phyloP scores from a whole-genome alignment of 2,797 vertebrate genomes.

The Acomys russatus region DNA sequence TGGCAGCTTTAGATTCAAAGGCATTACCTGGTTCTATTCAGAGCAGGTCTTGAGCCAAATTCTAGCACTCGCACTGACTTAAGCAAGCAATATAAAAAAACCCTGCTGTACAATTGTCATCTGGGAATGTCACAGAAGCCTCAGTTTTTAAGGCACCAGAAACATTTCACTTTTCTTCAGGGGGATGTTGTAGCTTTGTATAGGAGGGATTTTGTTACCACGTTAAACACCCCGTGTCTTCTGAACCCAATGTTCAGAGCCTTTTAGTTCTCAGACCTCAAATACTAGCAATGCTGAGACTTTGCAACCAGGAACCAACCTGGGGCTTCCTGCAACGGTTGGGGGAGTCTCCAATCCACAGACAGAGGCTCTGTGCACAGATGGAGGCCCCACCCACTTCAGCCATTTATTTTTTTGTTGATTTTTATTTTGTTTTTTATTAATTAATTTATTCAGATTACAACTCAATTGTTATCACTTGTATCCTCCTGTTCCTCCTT shows the following conservation, averaged over 20 bases:
- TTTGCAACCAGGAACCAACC: not conserved
- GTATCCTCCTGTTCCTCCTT: too few species aligned
- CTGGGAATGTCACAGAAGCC: not conserved
- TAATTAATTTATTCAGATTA: too few species aligned
- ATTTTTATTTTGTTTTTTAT: too few species aligned
- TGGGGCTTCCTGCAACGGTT: not conserved
- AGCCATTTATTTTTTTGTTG: not conserved
- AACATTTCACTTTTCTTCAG: not conserved
- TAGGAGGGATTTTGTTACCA: not conserved
- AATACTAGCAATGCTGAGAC: not conserved
- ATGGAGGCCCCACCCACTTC: not conserved
- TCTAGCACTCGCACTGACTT: not conserved
- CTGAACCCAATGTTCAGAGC: not conserved
- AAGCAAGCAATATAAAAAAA: constrained; percentile 1
- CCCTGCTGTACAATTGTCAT: not conserved
- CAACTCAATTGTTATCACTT: too few species aligned
- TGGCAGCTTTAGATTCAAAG: not conserved
- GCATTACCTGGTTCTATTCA: not conserved
- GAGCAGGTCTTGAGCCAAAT: not conserved
- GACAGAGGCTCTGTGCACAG: not conserved
- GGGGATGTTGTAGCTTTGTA: not conserved
- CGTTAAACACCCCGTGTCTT: not conserved
- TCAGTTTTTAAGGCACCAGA: not conserved
- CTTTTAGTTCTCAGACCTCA: not conserved
- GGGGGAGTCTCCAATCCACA: not conserved